These are phyloP conservation scores for Lycophotia porphyrea DNA, from an alignment of 2,888 invertebrate species.

Conservation along the genomic window DNA sequence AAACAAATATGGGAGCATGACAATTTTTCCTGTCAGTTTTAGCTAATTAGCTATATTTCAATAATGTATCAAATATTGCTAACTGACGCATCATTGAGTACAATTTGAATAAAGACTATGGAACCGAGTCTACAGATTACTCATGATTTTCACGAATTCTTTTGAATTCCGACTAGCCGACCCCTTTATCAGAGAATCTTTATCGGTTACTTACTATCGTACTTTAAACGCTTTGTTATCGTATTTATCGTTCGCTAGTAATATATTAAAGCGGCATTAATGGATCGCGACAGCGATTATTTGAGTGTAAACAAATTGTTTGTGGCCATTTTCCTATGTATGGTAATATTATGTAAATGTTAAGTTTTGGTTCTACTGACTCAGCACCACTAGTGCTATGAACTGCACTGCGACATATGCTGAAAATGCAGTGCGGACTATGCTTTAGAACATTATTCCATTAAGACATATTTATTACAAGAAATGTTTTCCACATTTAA, in stretches of 20 bases:
- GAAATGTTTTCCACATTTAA: background rate
- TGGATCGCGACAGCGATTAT: conserved; percentile 58
- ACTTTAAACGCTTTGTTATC: conserved; percentile 71
- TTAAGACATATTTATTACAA: background rate
- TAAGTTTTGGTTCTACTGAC: background rate
- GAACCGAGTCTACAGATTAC: conserved; percentile 21
- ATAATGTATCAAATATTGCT: conserved; percentile 8
- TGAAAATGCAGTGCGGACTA: background rate
- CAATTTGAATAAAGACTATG: conserved; percentile 24
- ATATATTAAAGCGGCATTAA: conserved; percentile 64
- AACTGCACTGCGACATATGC: background rate
- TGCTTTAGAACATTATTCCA: background rate
- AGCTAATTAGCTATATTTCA: background rate
- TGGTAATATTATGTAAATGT: background rate
- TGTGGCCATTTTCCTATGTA: background rate
- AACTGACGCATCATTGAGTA: conserved; percentile 2
- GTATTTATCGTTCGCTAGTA: conserved; percentile 66
- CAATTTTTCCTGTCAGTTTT: conserved; percentile 12
- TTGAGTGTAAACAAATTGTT: conserved; percentile 41
- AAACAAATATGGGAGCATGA: background rate
- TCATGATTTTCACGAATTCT: conserved; percentile 52
- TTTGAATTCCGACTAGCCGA: conserved; percentile 46
- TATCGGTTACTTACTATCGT: conserved; percentile 71
- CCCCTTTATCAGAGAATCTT: conserved; percentile 64
- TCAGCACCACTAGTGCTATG: background rate